Conservation (phyloP, 2,797 vertebrate species). For the Alosa sapidissima region DNA sequence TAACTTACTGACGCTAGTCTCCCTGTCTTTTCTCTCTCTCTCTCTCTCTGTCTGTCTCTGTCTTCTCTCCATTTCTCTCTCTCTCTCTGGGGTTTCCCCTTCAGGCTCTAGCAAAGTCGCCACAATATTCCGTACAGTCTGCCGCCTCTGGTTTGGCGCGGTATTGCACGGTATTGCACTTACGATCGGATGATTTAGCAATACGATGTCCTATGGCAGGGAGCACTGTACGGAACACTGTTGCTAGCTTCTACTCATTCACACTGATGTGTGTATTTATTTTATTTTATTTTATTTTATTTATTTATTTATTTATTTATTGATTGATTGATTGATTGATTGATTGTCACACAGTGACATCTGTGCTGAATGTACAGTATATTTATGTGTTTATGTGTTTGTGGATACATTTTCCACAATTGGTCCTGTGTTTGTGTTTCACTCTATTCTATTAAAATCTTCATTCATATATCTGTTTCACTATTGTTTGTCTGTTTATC, state of each 20-base stretch:
- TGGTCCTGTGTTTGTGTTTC: neutral
- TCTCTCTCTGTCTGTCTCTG: neutral
- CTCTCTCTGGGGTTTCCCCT: neutral
- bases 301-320: neutral
- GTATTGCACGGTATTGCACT: no score
- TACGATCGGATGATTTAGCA: no score
- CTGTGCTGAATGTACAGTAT: neutral
- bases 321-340: neutral
- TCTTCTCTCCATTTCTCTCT: neutral
- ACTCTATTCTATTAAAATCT: neutral
- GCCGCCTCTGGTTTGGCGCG: no score
- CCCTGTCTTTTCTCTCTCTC: conserved; percentile 37
- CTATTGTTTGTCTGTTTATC: neutral
- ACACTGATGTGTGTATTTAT: neutral
- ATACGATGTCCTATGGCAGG: no score
- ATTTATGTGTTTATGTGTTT: neutral
- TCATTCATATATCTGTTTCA: neutral
- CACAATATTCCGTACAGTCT: no score
- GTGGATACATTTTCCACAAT: neutral
- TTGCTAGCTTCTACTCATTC: no score
- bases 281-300: no score
- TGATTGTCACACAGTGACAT: no score
- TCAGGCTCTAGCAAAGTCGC: no score
- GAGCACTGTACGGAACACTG: no score
- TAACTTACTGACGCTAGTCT: conserved; percentile 53